Evolutionary conservation across 2,888 invertebrate species (phyloP), one percentile per base, ranked within the genome.

Genomic region (Heteropelma amictum): DNA sequence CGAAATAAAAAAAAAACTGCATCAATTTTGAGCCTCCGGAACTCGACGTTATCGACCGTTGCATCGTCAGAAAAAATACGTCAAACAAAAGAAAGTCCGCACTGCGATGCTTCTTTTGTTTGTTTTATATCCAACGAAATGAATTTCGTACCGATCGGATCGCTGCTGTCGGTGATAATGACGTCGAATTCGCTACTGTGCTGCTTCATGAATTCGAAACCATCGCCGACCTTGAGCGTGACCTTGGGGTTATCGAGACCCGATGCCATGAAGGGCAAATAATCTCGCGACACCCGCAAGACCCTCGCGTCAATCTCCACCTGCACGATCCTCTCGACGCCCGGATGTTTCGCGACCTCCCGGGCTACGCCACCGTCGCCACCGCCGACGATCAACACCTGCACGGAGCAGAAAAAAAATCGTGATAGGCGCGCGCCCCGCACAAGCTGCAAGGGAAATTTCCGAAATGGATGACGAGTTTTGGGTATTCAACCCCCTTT

Each of bases 351-450:
- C 1, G 95, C 92, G 0, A 98, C 96, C 89, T 99, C 99, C 7
- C 99, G 92, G 0, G 97, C 97, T 3, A 98, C 98, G 0, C 99
- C 99, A 0, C 99, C 99, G 89, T 99, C 99, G 0, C 99, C 99
- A 0, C 99, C 99, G 0, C 99, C 99, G 17, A 99, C 97, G 79
- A 99, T 97, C 30, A 99, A 91, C 1, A 97, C 93, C 93, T 93
- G 79, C 1, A 83, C 3, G 21, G 77, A 14, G 17, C 12, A 10
- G 21, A 72, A 30, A 23, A 30, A 53, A 7, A 19, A 21, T 21
- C 10, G 10, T 3, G 7, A 21, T 19, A 14, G 14, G 35, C 21
- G 40, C n/a, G 12, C 35, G 14, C 19, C 6, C 7, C 12, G 30
- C 6, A 10, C 3, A 30, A 30, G 7, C 2, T 30, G 10, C 10